phyloP scores from a whole-genome alignment of 2,888 invertebrate species.

The Chalcosyrphus nemorum region DNA sequence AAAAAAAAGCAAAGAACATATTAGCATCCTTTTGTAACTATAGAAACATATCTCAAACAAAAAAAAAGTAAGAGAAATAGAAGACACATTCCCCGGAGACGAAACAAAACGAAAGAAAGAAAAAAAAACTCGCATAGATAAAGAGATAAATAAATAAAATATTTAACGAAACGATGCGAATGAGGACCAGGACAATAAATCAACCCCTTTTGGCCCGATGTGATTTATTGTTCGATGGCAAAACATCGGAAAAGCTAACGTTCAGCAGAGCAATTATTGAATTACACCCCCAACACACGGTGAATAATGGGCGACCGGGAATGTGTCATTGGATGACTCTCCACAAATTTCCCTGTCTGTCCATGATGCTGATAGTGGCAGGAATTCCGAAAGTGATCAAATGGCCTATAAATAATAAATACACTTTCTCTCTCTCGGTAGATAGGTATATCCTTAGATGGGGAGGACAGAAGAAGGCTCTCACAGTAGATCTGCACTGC shows the following conservation, averaged over 20 bases:
- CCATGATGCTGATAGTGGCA: constrained; percentile 58
- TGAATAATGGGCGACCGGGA: constrained; percentile 65
- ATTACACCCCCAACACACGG: constrained; percentile 67
- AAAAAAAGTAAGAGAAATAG: background rate
- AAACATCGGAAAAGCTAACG: constrained; percentile 66
- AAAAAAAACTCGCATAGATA: constrained; percentile 25
- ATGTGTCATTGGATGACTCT: constrained; percentile 68
- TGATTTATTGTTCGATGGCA: constrained; percentile 69
- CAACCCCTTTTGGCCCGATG: constrained; percentile 62
- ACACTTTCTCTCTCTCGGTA: no score
- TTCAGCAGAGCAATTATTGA: constrained; percentile 71
- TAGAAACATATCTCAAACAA: background rate
- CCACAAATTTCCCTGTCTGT: constrained; percentile 49
- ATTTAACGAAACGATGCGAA: constrained; percentile 62
- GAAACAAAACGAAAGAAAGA: background rate
- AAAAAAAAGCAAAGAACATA: background rate
- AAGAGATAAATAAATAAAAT: constrained; percentile 72
- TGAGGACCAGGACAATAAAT: constrained; percentile 61
- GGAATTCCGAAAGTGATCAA: constrained; percentile 69
- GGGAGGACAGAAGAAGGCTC: no score
- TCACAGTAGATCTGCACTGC: no score
- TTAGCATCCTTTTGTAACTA: constrained; percentile 21
- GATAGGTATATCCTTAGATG: constrained; percentile 39
- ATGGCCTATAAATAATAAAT: constrained; percentile 69
- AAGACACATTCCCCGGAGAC: background rate